Percentiles rank a stretch among this genome's conserved stretches.
These are phyloP conservation scores for Chrysolina haemoptera DNA, from an alignment of 2,888 invertebrate genomes.

Conservation along the genomic window DNA sequence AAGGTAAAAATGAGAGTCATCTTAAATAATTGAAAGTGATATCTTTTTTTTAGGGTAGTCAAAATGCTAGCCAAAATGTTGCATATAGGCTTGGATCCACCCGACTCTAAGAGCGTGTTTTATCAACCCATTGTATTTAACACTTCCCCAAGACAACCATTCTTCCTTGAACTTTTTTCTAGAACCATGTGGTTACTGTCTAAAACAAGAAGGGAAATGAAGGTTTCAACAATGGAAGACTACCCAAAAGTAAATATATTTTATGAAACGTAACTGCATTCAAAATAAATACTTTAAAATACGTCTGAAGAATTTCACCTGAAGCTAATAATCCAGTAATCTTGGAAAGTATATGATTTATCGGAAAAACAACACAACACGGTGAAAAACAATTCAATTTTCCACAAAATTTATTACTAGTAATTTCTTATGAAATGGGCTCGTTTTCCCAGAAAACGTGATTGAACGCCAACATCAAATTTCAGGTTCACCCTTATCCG, in stretches of 20 bases:
- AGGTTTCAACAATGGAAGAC: conserved; percentile 63
- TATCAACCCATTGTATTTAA: conserved; percentile 66
- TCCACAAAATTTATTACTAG: too few relatives aligned
- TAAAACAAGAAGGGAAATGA: conserved; percentile 67
- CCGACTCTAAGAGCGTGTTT: conserved; percentile 57
- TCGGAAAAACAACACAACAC: too few relatives aligned
- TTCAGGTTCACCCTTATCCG: too few relatives aligned
- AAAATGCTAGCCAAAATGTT: conserved; percentile 63
- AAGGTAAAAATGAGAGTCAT: conserved; percentile 52
- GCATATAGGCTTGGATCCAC: conserved; percentile 63
- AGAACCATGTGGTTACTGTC: conserved; percentile 66
- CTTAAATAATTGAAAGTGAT: not conserved
- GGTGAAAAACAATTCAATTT: too few relatives aligned
- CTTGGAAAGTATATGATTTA: too few relatives aligned
- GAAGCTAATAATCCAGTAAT: not conserved
- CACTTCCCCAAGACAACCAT: conserved; percentile 59
- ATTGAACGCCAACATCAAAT: too few relatives aligned
- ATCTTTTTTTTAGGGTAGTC: conserved; percentile 59
- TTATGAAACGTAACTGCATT: not conserved
- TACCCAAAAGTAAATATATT: conserved; percentile 62
- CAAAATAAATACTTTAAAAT: conserved; percentile 11
- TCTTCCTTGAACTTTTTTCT: conserved; percentile 66
- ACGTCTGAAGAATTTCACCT: not conserved
- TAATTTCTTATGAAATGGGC: too few relatives aligned
- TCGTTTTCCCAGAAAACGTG: too few relatives aligned